Conservation (phyloP, 2,888 invertebrate genomes). For the Clunio marinus region DNA sequence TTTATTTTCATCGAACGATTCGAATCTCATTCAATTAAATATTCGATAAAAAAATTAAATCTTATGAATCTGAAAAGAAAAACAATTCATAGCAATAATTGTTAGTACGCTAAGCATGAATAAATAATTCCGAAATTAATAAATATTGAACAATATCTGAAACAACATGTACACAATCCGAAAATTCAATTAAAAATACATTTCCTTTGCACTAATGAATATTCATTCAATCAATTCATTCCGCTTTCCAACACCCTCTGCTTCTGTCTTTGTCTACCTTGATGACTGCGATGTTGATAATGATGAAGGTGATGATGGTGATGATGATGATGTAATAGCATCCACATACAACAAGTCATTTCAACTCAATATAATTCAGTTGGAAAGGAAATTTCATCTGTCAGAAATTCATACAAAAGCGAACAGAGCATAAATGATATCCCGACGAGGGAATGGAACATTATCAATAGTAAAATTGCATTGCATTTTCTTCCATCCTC, state of each 20-base stretch:
- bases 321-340: background rate
- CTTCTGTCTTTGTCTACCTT: background rate
- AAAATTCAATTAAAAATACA: slow-evolving; percentile 38
- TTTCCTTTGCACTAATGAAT: slow-evolving; percentile 22
- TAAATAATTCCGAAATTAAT: background rate
- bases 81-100: too few relatives aligned
- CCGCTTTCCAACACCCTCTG: background rate
- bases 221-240: slow-evolving; percentile 19
- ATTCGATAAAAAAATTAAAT: too few relatives aligned
- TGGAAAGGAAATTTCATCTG: slow-evolving; percentile 31
- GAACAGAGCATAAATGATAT: slow-evolving; percentile 1
- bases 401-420: slow-evolving; percentile 17
- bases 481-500: slow-evolving; percentile 21
- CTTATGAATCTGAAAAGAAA: too few relatives aligned
- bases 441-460: background rate
- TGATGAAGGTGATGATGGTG: too few relatives aligned
- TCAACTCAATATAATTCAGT: slow-evolving; percentile 27
- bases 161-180: slow-evolving; percentile 28
- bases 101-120: background rate
- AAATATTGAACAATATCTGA: slow-evolving; percentile 13
- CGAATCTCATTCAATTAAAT: too few relatives aligned
- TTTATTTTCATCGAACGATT: too few relatives aligned
- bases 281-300: background rate
- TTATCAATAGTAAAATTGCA: slow-evolving; percentile 17
- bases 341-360: too few relatives aligned